Conservation (phyloP, 2,113 vertebrate genomes). For the Pituophis catenifer region DNA sequence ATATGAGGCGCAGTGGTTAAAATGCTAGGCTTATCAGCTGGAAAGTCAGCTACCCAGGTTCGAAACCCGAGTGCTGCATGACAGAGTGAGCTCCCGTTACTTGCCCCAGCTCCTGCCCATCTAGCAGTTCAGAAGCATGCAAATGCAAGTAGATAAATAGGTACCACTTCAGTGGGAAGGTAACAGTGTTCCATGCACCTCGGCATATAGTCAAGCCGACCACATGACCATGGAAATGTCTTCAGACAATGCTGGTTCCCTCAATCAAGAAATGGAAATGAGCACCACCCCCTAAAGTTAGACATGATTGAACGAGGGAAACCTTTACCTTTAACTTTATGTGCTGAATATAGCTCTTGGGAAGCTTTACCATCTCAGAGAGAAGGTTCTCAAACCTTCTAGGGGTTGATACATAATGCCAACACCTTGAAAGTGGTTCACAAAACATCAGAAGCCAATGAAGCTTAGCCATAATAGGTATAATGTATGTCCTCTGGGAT, state of each 20-base stretch:
- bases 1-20: not conserved
- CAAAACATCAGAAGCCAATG: not conserved
- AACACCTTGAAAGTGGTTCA: not conserved
- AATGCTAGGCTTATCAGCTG: not conserved
- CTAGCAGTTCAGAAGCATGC: not conserved
- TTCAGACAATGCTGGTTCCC: not conserved
- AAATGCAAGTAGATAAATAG: not conserved
- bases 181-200: not conserved
- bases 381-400: not conserved
- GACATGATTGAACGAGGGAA: not conserved
- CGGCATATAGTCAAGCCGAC: not conserved
- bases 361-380: not conserved
- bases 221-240: not conserved
- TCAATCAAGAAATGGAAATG: not conserved
- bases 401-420: not conserved
- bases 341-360: not conserved
- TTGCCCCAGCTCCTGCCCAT: not conserved
- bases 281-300: not conserved
- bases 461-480: not conserved
- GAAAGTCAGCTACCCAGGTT: not conserved
- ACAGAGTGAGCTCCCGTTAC: not conserved
- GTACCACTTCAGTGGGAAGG: not conserved
- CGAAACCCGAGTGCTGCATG: not conserved
- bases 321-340: not conserved
- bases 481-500: not conserved